Evolutionary conservation across 2,888 invertebrate genomes (phyloP), one percentile per base, ranked within the genome.

Genomic region (Eulithis prunata): DNA sequence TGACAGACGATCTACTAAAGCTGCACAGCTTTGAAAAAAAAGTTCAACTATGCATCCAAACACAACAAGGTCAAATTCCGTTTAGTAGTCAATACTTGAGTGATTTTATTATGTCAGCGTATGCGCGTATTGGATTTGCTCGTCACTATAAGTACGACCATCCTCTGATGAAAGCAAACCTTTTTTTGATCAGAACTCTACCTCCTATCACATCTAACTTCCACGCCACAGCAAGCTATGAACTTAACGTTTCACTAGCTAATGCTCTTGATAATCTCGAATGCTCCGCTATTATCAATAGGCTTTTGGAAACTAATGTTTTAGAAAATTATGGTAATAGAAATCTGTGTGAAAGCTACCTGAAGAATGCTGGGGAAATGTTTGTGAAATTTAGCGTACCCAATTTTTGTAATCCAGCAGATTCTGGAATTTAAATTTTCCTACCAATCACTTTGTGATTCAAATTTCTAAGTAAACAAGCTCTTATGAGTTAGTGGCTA

Each of bases 61-160:
- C 46, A 10, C 28, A 57, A 8, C 56, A 61, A 47, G 52, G 57
- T 53, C 57, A 62, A 38, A 58, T 41, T 13, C 46, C 61, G 49
- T 71, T 59, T 13, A 68, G 46, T 11, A 70, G 64, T 28, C 71
- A 75, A 11, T 70, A 72, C 11, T 64, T 68, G 46, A 32, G 52
- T 53, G 60, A 65, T 4, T 4, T 60, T 28, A 53, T 61, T 11
- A 46, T 53, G 46, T 56, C 65, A 12, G 45, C 57, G 4, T 65
- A 53, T 32, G 28, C 56, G 11, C 56, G 60, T 10, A 65, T 65
- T 61, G 47, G 47, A 36, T 57, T 61, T 21, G 7, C 53, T 41
- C 45, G 61, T 3, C 13, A 41, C 4, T 65, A 65, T 53, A 57
- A 57, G 7, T 47, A 28, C 28, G 41, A 65, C 53, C 6, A 43